Conservation (phyloP, 2,797 vertebrate genomes). For the Hirundo rustica region DNA sequence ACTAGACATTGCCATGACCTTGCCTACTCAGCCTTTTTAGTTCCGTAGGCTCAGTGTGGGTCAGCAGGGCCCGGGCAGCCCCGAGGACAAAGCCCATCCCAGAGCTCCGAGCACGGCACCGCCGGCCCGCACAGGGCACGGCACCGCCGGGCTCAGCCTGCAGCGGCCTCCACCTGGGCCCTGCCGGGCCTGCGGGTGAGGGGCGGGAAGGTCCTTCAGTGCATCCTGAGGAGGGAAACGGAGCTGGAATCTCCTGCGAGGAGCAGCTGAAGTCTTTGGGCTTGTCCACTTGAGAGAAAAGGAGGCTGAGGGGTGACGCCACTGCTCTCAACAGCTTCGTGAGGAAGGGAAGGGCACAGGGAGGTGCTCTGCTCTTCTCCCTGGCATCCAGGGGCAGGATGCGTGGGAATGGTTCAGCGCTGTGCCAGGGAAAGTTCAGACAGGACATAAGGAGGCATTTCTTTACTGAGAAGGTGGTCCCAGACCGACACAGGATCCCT, state of each 20-base stretch:
- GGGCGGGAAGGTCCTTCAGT: not conserved
- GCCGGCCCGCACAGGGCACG: not conserved
- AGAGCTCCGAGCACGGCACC: fast-evolving
- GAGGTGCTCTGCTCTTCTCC: not conserved
- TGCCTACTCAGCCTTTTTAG: not conserved
- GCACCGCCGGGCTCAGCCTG: not conserved
- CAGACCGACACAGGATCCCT: not conserved
- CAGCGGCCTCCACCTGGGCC: fast-evolving
- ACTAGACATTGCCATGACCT: not conserved
- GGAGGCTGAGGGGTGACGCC: not conserved
- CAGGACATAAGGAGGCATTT: not conserved
- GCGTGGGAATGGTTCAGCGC: no score
- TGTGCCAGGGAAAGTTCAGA: not conserved
- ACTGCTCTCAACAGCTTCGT: not conserved
- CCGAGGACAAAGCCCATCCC: fast-evolving
- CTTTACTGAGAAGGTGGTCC: not conserved
- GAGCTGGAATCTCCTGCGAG: not conserved
- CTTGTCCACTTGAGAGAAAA: not conserved
- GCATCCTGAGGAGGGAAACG: not conserved
- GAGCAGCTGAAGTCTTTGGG: not conserved
- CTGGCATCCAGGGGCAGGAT: not conserved
- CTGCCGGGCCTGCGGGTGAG: not conserved
- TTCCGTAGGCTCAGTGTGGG: not conserved
- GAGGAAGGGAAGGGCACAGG: not conserved
- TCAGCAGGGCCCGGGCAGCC: not conserved